A percentile compares a stretch with the other conserved stretches of the same genome.
Evolutionary conservation across 2,888 invertebrate species (phyloP).

Genomic region (Campoplex capitator): DNA sequence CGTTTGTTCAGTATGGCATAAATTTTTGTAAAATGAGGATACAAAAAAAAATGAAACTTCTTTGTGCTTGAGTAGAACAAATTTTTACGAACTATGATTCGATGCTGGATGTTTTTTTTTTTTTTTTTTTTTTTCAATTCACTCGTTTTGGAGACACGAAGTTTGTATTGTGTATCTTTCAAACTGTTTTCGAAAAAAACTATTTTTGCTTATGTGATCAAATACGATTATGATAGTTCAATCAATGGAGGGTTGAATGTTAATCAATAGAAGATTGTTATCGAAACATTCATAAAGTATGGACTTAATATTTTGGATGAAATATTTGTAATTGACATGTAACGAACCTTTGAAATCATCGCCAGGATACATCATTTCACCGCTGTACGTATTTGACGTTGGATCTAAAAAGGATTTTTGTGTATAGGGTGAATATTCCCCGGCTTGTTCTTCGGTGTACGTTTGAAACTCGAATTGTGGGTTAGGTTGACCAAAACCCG

Average conservation of each 20-base stretch:
- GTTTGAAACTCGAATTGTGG: slow-evolving; percentile 82
- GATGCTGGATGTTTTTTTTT: no score
- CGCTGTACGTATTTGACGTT: slow-evolving; percentile 75
- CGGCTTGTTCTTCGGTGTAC: slow-evolving; percentile 78
- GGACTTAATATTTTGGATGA: not conserved
- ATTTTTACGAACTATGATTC: no score
- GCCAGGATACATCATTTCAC: slow-evolving; percentile 76
- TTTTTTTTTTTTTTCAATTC: not conserved
- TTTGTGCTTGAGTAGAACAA: no score
- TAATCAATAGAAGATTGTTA: not conserved
- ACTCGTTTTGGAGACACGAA: not conserved
- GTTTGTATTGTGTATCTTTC: not conserved
- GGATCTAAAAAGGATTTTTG: slow-evolving; percentile 80
- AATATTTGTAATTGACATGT: not conserved
- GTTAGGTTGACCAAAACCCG: slow-evolving; percentile 86
- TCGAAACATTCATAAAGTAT: not conserved
- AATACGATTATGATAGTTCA: not conserved
- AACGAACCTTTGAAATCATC: slow-evolving; percentile 80
- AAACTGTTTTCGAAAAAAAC: not conserved
- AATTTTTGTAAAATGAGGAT: not conserved
- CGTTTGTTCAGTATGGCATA: not conserved
- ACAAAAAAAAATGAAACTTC: no score
- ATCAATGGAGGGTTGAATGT: not conserved
- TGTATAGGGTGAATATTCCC: slow-evolving; percentile 76
- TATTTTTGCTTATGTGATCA: not conserved